Conservation (phyloP, 2,113 vertebrate genomes). For the Cephalopterus ornatus region DNA sequence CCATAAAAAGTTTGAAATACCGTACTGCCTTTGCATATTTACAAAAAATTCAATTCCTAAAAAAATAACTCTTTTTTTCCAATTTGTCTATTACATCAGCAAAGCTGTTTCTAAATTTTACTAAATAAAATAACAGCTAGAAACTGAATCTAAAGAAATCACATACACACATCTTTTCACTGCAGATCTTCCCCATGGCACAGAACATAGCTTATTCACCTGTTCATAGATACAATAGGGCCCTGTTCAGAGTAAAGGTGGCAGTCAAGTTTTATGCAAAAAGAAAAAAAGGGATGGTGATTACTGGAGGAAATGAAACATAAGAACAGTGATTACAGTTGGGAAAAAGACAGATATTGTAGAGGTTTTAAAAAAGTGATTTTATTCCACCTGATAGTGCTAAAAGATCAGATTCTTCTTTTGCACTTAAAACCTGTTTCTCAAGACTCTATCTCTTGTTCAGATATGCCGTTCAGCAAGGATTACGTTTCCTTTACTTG, state of each 20-base stretch:
- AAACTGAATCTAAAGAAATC: neutral
- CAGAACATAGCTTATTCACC: neutral
- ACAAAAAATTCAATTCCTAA: neutral
- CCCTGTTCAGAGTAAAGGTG: neutral
- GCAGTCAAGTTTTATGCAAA: neutral
- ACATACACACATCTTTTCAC: neutral
- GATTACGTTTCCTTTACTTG: neutral
- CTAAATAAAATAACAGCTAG: neutral
- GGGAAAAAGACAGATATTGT: neutral
- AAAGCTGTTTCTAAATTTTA: neutral
- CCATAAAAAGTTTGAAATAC: neutral
- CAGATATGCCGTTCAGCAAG: neutral
- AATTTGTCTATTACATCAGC: neutral
- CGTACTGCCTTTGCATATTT: neutral
- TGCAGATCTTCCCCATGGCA: neutral
- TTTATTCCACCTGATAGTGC: neutral
- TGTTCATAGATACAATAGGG: fast-evolving
- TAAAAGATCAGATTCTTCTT: neutral
- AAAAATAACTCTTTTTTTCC: neutral
- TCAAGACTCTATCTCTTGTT: neutral
- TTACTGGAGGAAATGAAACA: neutral
- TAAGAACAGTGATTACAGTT: neutral
- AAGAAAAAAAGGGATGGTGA: neutral
- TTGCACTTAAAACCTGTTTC: neutral
- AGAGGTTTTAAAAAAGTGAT: neutral